phyloP scores from a whole-genome alignment of 2,113 vertebrate species.

The Callospermophilus lateralis region DNA sequence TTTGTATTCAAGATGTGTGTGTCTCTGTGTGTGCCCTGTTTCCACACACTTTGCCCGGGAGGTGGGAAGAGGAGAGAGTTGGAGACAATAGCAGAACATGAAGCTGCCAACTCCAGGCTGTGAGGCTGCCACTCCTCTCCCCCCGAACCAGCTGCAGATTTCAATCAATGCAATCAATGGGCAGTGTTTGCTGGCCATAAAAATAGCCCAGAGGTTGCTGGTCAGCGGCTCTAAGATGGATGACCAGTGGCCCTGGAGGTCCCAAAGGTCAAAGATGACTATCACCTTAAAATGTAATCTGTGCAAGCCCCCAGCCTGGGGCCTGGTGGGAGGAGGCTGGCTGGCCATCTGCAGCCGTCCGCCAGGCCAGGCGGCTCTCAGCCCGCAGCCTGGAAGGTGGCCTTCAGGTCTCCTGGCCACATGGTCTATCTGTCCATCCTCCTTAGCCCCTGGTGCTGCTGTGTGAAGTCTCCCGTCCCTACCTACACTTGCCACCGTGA shows the following conservation, averaged over 20 bases:
- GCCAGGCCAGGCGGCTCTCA: not conserved
- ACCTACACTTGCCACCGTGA: accelerated
- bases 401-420: not conserved
- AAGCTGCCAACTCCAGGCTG: not conserved
- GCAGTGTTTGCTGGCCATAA: constrained; percentile 85
- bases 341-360: not conserved
- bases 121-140: not conserved
- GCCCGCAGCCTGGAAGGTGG: not conserved
- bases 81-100: not conserved
- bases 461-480: not conserved
- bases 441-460: not conserved
- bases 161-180: constrained; percentile 89
- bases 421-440: not conserved
- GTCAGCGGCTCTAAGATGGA: constrained; percentile 87
- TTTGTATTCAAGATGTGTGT: not conserved
- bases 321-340: not conserved
- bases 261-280: constrained; percentile 88
- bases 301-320: constrained; percentile 39
- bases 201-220: constrained; percentile 83
- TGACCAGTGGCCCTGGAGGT: constrained; percentile 78
- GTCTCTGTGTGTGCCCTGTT: not conserved
- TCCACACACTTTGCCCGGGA: not conserved
- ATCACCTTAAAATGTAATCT: constrained; percentile 87
- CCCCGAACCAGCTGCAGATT: constrained; percentile 80
- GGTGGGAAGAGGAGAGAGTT: not conserved